phyloP scores from a whole-genome alignment of 2,797 vertebrate genomes.

The Cetoscarus ocellatus region DNA sequence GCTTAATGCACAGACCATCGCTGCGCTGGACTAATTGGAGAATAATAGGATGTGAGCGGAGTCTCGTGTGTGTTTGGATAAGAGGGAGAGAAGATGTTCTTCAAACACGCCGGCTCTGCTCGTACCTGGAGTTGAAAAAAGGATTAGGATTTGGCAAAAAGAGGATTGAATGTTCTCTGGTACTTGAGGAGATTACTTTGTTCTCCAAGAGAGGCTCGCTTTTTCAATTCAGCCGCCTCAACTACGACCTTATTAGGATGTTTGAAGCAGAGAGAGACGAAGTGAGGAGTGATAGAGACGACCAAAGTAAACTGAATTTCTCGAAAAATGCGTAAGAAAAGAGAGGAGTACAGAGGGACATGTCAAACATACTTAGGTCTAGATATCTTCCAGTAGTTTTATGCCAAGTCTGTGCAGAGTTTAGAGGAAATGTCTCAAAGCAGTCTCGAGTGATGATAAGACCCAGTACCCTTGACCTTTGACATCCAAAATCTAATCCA shows the following conservation, averaged over 20 bases:
- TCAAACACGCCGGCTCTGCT: conserved; percentile 9
- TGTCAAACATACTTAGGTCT: no score
- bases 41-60: conserved; percentile 38
- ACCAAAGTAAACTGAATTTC: neutral
- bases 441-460: no score
- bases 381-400: no score
- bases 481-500: no score
- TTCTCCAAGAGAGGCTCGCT: conserved; percentile 22
- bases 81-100: conserved; percentile 19
- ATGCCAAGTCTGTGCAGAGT: no score
- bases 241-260: conserved; percentile 15
- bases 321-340: no score
- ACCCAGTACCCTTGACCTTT: no score
- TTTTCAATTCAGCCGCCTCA: conserved; percentile 37
- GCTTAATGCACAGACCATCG: conserved; percentile 28
- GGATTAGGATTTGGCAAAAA: conserved; percentile 61
- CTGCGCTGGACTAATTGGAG: conserved; percentile 48
- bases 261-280: neutral
- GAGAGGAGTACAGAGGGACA: no score
- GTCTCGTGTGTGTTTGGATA: conserved; percentile 17
- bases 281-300: neutral
- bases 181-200: conserved; percentile 43
- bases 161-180: conserved; percentile 53
- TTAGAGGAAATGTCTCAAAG: no score
- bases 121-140: conserved; percentile 40